phyloP scores from a whole-genome alignment of 2,113 vertebrate genomes.

The Anseranas semipalmata region DNA sequence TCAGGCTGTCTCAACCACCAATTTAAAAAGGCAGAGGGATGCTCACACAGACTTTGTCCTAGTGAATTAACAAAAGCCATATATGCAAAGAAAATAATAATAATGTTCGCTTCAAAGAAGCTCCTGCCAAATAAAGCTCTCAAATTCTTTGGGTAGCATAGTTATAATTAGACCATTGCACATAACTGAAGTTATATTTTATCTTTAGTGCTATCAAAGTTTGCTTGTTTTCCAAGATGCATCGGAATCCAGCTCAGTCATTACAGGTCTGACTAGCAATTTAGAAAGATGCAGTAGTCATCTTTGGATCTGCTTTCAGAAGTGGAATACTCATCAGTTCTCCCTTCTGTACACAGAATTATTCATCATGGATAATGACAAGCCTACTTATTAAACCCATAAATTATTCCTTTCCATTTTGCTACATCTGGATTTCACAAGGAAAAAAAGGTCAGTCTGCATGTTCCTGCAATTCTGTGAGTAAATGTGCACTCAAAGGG shows the following conservation, averaged over 20 bases:
- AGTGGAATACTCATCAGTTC: neutral
- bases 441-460: neutral
- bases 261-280: neutral
- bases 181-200: neutral
- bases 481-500: neutral
- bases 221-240: neutral
- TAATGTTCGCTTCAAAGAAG: neutral
- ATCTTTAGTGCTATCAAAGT: neutral
- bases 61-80: neutral
- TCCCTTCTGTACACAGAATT: neutral
- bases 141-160: neutral
- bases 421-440: neutral
- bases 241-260: neutral
- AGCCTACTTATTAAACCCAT: neutral
- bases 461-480: neutral
- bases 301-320: neutral
- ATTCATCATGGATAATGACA: neutral
- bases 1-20: neutral
- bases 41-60: neutral
- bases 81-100: neutral
- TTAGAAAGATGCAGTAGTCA: neutral
- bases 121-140: neutral
- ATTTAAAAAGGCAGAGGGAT: neutral
- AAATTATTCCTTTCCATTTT: neutral
- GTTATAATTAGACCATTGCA: neutral